These are phyloP conservation scores for Amblyopsis hoosieri DNA, from an alignment of 2,797 vertebrate genomes.

Conservation along the genomic window DNA sequence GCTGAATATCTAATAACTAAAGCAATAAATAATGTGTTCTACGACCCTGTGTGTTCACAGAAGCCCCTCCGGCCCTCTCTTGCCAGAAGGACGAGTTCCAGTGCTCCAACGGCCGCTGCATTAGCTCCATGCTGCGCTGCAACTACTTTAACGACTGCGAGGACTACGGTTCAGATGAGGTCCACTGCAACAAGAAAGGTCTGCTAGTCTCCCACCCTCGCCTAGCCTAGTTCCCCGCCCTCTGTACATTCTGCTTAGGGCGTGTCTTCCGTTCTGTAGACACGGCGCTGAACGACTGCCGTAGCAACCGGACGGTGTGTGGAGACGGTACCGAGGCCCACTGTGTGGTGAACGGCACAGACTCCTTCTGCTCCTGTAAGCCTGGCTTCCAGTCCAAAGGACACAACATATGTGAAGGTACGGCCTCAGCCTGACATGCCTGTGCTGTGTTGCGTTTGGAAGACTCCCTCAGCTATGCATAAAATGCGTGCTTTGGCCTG, in stretches of 20 bases:
- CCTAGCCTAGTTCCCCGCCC: neutral
- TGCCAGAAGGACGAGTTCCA: slow-evolving; percentile 90
- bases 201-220: neutral
- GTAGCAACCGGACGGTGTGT: slow-evolving; percentile 83
- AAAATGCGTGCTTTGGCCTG: neutral
- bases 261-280: slow-evolving; percentile 58
- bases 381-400: slow-evolving; percentile 86
- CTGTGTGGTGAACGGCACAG: slow-evolving; percentile 80
- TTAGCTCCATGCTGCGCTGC: slow-evolving; percentile 85
- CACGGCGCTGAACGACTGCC: slow-evolving; percentile 83
- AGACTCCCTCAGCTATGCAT: neutral
- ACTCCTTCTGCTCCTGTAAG: slow-evolving; percentile 89
- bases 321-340: slow-evolving; percentile 89
- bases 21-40: neutral
- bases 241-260: neutral
- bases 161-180: slow-evolving; percentile 89
- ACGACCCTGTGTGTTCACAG: slow-evolving; percentile 15
- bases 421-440: neutral
- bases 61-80: slow-evolving; percentile 60
- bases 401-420: slow-evolving; percentile 89
- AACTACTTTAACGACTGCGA: slow-evolving; percentile 96
- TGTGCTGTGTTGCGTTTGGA: neutral
- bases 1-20: too few relatives aligned
- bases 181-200: slow-evolving; percentile 86
- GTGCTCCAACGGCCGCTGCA: slow-evolving; percentile 85